Conservation (phyloP, 2,113 vertebrate species). For the Eurypyga helias region DNA sequence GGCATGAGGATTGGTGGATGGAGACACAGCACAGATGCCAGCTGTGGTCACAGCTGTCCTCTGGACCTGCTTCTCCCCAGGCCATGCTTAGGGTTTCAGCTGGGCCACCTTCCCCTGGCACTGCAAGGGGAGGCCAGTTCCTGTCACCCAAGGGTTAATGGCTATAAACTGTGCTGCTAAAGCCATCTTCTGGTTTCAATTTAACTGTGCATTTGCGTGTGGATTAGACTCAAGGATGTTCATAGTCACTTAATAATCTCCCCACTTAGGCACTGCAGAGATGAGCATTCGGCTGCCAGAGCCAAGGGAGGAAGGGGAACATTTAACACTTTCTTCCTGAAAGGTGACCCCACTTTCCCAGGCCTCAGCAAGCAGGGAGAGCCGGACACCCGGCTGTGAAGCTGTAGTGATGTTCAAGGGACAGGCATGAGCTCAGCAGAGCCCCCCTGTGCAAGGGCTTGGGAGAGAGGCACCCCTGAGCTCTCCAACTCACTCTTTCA, state of each 20-base stretch:
- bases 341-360: not conserved
- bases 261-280: not conserved
- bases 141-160: not conserved
- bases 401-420: not conserved
- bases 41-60: not conserved
- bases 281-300: not conserved
- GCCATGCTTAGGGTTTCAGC: not conserved
- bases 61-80: not conserved
- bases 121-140: not conserved
- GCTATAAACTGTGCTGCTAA: not conserved
- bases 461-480: not conserved
- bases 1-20: not conserved
- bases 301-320: not conserved
- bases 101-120: not conserved
- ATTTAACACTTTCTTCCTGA: not conserved
- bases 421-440: not conserved
- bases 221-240: constrained; percentile 39
- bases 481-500: not conserved
- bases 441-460: accelerated
- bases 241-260: constrained; percentile 33
- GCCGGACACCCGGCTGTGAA: not conserved
- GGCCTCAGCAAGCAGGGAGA: not conserved
- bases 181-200: constrained; percentile 56
- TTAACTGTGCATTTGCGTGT: constrained; percentile 42
- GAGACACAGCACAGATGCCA: not conserved